Evolutionary conservation across 2,797 vertebrate species (phyloP).

Genomic region (Phoeniculus purpureus): DNA sequence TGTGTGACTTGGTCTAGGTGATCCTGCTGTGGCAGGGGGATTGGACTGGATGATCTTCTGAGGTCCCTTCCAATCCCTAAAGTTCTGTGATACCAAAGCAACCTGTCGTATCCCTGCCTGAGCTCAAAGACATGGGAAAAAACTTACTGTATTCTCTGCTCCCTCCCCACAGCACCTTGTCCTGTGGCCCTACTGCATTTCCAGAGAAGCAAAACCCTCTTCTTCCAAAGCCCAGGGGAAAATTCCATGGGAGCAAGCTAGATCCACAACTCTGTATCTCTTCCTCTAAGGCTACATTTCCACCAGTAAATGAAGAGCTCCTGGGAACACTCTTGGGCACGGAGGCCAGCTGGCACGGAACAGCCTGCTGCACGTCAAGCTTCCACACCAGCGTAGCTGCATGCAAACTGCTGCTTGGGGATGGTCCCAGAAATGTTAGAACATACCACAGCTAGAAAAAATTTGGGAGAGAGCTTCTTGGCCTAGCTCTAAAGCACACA

Average conservation of each 20-base stretch:
- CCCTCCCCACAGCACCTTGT: neutral
- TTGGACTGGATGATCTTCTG: too few relatives aligned
- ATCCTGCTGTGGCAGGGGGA: too few relatives aligned
- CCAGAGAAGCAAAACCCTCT: neutral
- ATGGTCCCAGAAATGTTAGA: neutral
- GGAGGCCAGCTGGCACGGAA: conserved; percentile 41
- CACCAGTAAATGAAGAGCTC: conserved; percentile 11
- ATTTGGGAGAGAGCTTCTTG: neutral
- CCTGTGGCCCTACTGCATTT: neutral
- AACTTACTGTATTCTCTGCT: neutral
- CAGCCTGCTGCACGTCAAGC: conserved; percentile 6
- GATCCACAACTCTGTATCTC: conserved; percentile 13
- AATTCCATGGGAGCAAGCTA: conserved; percentile 20
- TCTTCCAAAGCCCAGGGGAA: conserved; percentile 19
- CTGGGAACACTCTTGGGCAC: conserved; percentile 46
- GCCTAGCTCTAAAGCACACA: neutral
- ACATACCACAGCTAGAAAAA: neutral
- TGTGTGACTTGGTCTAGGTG: too few relatives aligned
- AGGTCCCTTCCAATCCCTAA: too few relatives aligned
- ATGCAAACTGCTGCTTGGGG: conserved; percentile 11
- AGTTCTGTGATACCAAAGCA: fast-evolving
- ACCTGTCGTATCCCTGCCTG: neutral
- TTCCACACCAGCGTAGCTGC: neutral
- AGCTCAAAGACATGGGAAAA: neutral
- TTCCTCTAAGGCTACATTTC: conserved; percentile 26